phyloP scores from a whole-genome alignment of 2,113 vertebrate genomes.

The Todiramphus chloris region DNA sequence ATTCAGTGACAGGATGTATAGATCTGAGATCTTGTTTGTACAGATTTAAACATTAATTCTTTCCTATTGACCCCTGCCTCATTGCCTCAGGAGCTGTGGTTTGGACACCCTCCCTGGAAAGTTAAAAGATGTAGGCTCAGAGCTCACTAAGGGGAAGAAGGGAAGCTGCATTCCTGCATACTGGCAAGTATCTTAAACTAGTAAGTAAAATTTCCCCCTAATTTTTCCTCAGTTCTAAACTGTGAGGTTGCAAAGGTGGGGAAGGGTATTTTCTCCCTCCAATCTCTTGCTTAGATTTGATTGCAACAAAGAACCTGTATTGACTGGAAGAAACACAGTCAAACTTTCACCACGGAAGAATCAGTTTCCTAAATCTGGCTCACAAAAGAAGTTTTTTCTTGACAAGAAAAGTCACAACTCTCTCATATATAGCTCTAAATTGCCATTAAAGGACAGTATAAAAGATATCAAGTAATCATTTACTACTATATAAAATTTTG shows the following conservation, averaged over 20 bases:
- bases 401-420: background rate
- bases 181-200: background rate
- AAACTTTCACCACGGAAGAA: background rate
- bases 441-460: background rate
- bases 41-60: background rate
- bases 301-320: background rate
- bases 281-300: background rate
- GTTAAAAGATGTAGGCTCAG: background rate
- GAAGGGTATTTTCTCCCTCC: background rate
- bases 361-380: background rate
- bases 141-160: background rate
- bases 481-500: background rate
- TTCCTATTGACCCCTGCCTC: background rate
- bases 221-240: background rate
- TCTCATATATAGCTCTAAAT: background rate
- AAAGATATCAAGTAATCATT: background rate
- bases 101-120: constrained; percentile 18
- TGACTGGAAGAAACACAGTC: background rate
- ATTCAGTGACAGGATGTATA: background rate
- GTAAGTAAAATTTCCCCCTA: background rate
- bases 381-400: background rate
- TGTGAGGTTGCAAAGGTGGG: background rate
- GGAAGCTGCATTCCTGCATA: background rate
- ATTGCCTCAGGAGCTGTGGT: constrained; percentile 10
- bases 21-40: background rate